Percentiles rank a stretch among this genome's conserved stretches.
These are phyloP conservation scores for Plutella xylostella DNA, from an alignment of 2,888 invertebrate genomes.

Conservation along the genomic window DNA sequence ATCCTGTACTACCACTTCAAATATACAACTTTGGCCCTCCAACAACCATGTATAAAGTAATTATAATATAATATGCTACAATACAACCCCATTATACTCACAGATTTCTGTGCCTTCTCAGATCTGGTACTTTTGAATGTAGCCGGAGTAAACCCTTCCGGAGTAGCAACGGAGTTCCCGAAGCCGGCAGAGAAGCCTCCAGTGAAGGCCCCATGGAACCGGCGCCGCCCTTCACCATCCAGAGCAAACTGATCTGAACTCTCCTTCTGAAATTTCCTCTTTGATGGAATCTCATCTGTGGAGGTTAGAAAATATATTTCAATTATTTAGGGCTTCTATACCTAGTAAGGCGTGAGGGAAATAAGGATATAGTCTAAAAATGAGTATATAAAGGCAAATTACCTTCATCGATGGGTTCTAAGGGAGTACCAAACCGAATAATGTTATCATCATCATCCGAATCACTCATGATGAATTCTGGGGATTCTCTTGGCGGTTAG, in stretches of 20 bases:
- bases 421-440: conserved; percentile 82
- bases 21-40: no score
- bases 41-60: no score
- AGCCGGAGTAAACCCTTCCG: conserved; percentile 94
- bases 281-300: conserved; percentile 82
- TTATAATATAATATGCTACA: no score
- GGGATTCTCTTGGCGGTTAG: no score
- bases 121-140: conserved; percentile 90
- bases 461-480: conserved; percentile 37
- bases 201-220: conserved; percentile 99
- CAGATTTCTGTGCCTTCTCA: conserved; percentile 62
- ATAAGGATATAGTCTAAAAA: no score
- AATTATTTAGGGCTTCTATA: background rate
- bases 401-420: conserved; percentile 90
- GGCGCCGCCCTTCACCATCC: conserved; percentile 87
- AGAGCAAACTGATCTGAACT: conserved; percentile 84
- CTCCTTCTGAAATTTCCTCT: conserved; percentile 79
- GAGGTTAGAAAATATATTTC: background rate
- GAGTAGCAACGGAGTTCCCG: conserved; percentile 95
- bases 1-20: no score
- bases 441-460: conserved; percentile 73
- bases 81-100: conserved; percentile 24
- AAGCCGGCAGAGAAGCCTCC: conserved; percentile 98
- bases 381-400: conserved; percentile 14
- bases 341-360: no score